These are phyloP conservation scores for Epistrophe eligans DNA, from an alignment of 2,888 invertebrate genomes.

Conservation along the genomic window DNA sequence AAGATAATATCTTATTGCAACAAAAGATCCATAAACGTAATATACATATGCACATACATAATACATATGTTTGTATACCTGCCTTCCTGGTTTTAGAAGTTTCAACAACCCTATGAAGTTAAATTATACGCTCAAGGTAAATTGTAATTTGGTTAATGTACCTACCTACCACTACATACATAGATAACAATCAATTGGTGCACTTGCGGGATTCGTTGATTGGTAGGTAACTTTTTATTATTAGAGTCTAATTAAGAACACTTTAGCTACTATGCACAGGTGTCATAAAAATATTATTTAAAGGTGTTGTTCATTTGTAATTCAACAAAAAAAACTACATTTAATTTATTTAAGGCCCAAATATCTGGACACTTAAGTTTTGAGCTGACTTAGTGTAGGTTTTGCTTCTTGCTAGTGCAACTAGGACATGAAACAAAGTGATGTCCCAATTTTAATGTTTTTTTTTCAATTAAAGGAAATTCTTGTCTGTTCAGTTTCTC, in stretches of 20 bases:
- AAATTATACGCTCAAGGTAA: slow-evolving; percentile 20
- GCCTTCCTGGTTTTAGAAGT: slow-evolving; percentile 10
- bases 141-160: slow-evolving; percentile 22
- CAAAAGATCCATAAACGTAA: neutral
- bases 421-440: too few relatives aligned
- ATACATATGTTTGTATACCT: neutral
- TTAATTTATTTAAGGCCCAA: too few relatives aligned
- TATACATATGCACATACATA: neutral
- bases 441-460: too few relatives aligned
- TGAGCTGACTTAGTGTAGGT: too few relatives aligned
- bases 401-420: too few relatives aligned
- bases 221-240: neutral
- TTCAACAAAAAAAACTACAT: too few relatives aligned
- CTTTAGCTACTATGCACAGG: too few relatives aligned
- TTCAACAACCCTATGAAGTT: slow-evolving; percentile 26
- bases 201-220: neutral
- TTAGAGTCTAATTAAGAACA: neutral
- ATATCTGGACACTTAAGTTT: too few relatives aligned
- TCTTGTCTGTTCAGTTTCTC: too few relatives aligned
- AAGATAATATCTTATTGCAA: slow-evolving; percentile 9
- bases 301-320: too few relatives aligned
- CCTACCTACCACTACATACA: neutral
- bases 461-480: too few relatives aligned
- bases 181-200: slow-evolving; percentile 6
- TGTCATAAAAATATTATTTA: too few relatives aligned